These are phyloP conservation scores for Mamestra brassicae DNA, from an alignment of 2,888 invertebrate genomes.

Conservation along the genomic window DNA sequence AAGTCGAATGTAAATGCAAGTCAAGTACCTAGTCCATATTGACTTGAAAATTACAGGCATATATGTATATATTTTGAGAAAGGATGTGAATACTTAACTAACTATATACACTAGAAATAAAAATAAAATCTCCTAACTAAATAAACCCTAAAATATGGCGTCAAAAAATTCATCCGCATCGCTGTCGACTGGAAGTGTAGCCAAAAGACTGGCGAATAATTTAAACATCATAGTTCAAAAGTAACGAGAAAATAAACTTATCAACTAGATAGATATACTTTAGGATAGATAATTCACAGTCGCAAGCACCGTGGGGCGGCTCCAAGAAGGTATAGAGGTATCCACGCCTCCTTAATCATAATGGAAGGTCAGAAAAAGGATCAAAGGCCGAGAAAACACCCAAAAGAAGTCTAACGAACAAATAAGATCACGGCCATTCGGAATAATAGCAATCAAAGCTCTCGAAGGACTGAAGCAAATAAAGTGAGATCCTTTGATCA, in stretches of 20 bases:
- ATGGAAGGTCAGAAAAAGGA: slow-evolving; percentile 21
- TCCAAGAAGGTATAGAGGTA: not conserved
- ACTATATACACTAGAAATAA: too few relatives aligned
- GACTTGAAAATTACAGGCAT: too few relatives aligned
- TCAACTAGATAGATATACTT: not conserved
- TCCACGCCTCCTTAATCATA: slow-evolving; percentile 10
- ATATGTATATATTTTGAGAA: too few relatives aligned
- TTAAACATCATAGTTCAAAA: not conserved
- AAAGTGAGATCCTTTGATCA: slow-evolving; percentile 31
- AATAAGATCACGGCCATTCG: slow-evolving; percentile 26
- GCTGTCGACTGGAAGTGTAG: too few relatives aligned
- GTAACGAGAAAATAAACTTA: not conserved
- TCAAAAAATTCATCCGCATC: too few relatives aligned
- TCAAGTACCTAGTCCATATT: too few relatives aligned
- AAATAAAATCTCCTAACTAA: too few relatives aligned
- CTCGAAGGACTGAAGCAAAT: slow-evolving; percentile 17
- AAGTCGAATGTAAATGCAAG: too few relatives aligned
- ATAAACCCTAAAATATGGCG: too few relatives aligned
- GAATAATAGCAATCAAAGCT: slow-evolving; percentile 44
- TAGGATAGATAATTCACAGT: not conserved
- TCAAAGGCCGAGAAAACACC: slow-evolving; percentile 26
- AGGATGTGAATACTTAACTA: too few relatives aligned
- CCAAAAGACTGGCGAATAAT: too few relatives aligned
- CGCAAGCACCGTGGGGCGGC: not conserved
- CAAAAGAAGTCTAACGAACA: slow-evolving; percentile 20